Percentiles rank a stretch among this genome's conserved stretches.
phyloP scores from a whole-genome alignment of 2,888 invertebrate genomes.

The Ceratothoa steindachneri region DNA sequence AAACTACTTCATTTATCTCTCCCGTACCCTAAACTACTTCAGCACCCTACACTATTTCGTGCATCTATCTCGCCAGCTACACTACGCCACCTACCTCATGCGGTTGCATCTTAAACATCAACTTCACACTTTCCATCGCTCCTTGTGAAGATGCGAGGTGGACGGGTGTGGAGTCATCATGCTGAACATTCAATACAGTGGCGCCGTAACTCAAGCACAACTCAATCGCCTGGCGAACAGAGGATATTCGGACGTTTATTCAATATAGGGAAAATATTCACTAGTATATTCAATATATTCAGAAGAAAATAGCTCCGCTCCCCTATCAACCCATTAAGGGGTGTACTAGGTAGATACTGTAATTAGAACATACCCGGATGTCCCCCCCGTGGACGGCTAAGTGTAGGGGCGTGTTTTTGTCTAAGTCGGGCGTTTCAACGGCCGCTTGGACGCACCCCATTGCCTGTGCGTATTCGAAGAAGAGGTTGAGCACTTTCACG shows the following conservation, averaged over 20 bases:
- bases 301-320: too few species aligned
- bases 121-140: slow-evolving; percentile 74
- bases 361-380: slow-evolving; percentile 55
- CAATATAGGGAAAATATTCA: too few species aligned
- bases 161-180: slow-evolving; percentile 81
- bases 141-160: slow-evolving; percentile 83
- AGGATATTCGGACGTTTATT: not conserved
- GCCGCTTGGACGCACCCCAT: slow-evolving; percentile 70
- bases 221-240: slow-evolving; percentile 69
- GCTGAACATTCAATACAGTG: slow-evolving; percentile 79
- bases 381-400: slow-evolving; percentile 55
- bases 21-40: too few species aligned
- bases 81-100: slow-evolving; percentile 37
- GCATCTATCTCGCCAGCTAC: too few species aligned
- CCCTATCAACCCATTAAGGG: too few species aligned
- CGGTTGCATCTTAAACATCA: slow-evolving; percentile 66
- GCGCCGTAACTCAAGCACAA: slow-evolving; percentile 79
- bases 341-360: too few species aligned
- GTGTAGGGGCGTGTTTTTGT: slow-evolving; percentile 68
- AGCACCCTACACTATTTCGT: too few species aligned
- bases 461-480: slow-evolving; percentile 75
- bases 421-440: slow-evolving; percentile 79
- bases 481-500: slow-evolving; percentile 75
- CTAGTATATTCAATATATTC: too few species aligned
- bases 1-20: too few species aligned